phyloP scores from a whole-genome alignment of 2,888 invertebrate genomes.

The Phengaris arion region DNA sequence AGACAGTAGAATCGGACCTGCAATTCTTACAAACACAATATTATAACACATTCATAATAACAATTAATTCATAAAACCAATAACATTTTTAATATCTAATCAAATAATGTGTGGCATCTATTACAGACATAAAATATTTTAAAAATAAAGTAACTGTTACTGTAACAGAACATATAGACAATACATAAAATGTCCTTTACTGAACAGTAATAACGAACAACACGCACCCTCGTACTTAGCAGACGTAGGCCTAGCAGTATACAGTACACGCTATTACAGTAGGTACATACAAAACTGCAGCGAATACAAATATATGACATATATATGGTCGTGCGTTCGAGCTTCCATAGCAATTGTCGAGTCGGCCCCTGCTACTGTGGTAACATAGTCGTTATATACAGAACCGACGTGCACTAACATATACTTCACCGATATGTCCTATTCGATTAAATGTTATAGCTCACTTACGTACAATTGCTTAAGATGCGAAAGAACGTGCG shows the following conservation, averaged over 20 bases:
- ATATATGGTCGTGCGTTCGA: background rate
- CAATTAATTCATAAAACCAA: background rate
- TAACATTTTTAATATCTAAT: background rate
- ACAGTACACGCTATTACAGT: constrained; percentile 3
- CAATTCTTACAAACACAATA: background rate
- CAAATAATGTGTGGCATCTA: background rate
- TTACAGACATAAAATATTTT: background rate
- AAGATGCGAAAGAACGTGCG: background rate
- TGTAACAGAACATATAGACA: background rate
- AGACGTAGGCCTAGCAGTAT: constrained; percentile 18
- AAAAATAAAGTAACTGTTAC: background rate
- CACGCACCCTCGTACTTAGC: background rate
- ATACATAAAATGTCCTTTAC: background rate
- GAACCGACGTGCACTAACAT: constrained; percentile 1
- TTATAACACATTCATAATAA: background rate
- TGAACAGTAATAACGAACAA: background rate
- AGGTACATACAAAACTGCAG: constrained; percentile 18
- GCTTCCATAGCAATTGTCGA: constrained; percentile 1
- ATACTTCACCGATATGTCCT: constrained; percentile 16
- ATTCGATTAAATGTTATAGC: constrained; percentile 2
- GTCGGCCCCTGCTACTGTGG: background rate
- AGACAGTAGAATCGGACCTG: constrained; percentile 1
- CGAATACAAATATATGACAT: constrained; percentile 19
- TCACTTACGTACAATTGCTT: constrained; percentile 11
- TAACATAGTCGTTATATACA: constrained; percentile 4